Conservation (phyloP, 2,797 vertebrate genomes). For the Rhyacichthys aspro region DNA sequence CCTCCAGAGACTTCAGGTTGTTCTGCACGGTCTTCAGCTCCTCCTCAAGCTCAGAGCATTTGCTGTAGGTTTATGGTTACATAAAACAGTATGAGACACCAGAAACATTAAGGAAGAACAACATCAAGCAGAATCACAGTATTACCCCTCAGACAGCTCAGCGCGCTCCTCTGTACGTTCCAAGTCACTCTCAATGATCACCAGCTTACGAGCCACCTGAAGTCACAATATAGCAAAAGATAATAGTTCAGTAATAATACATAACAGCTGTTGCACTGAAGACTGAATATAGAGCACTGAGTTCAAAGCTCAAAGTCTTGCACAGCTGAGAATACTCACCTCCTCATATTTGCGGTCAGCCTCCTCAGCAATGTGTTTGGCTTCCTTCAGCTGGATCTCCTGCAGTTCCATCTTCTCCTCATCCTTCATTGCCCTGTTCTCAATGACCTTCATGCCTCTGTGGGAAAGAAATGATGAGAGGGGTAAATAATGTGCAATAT, state of each 20-base stretch:
- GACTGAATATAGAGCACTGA: neutral
- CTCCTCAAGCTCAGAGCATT: conserved; percentile 98
- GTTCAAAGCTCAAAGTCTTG: conserved; percentile 2
- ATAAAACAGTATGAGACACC: conserved; percentile 36
- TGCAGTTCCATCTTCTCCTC: conserved; percentile 99
- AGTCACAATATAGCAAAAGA: conserved; percentile 16
- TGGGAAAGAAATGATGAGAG: neutral
- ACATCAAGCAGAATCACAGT: neutral
- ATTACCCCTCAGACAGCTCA: conserved; percentile 94
- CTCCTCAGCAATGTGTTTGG: conserved; percentile 98
- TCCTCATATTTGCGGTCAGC: conserved; percentile 99
- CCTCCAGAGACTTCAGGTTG: conserved; percentile 99
- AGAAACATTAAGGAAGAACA: neutral
- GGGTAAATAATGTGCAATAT: neutral
- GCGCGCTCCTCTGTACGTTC: conserved; percentile 97
- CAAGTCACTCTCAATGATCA: conserved; percentile 98
- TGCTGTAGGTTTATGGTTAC: conserved; percentile 84
- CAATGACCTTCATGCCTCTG: conserved; percentile 99
- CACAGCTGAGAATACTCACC: conserved; percentile 77
- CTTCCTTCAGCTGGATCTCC: conserved; percentile 98
- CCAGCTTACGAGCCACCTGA: conserved; percentile 97
- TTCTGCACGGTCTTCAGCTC: conserved; percentile 99
- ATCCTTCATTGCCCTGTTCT: conserved; percentile 97
- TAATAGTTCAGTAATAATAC: neutral
- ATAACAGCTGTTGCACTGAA: conserved; percentile 2